phyloP scores from a whole-genome alignment of 2,113 vertebrate genomes.

The Phrynosoma blainvillii region DNA sequence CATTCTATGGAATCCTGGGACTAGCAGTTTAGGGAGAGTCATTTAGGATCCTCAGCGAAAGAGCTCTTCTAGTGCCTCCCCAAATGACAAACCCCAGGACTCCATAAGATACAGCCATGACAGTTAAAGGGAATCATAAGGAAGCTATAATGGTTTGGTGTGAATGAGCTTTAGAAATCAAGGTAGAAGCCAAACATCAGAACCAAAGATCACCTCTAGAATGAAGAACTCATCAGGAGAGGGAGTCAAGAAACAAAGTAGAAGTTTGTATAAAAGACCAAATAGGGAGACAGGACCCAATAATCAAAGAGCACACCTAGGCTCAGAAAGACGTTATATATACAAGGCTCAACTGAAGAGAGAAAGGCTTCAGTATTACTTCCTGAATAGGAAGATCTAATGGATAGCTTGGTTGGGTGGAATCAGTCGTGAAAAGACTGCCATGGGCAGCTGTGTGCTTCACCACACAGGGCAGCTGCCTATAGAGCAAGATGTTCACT shows the following conservation, averaged over 20 bases:
- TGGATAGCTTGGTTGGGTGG: not conserved
- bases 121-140: too few species aligned
- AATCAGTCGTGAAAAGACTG: not conserved
- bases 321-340: not conserved
- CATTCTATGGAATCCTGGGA: too few species aligned
- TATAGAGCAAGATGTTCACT: too few species aligned
- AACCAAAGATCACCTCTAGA: too few species aligned
- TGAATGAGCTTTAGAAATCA: not conserved
- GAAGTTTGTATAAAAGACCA: not conserved
- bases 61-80: too few species aligned
- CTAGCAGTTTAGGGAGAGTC: too few species aligned
- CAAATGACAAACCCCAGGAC: too few species aligned
- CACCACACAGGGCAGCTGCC: too few species aligned
- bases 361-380: not conserved
- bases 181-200: not conserved
- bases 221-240: not conserved
- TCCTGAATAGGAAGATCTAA: not conserved
- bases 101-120: too few species aligned
- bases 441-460: too few species aligned
- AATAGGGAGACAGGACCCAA: not conserved
- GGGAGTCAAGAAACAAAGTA: not conserved
- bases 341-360: not conserved
- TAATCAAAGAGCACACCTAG: not conserved
- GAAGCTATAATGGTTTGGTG: too few species aligned
- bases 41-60: too few species aligned